phyloP scores from a whole-genome alignment of 2,888 invertebrate species.

The Nudaria mundana region DNA sequence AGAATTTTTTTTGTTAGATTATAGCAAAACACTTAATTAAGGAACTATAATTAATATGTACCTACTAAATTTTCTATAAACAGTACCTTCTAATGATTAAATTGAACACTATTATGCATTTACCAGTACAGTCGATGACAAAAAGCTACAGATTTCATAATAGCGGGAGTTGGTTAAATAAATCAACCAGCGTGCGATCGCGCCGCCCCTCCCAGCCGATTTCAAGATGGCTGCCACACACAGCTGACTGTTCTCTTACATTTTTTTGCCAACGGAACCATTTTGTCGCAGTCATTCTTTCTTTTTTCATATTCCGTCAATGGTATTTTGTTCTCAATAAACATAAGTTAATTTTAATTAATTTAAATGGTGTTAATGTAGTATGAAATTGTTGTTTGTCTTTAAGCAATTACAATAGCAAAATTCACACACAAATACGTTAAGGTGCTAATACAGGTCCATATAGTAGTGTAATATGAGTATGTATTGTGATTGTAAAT shows the following conservation, averaged over 20 bases:
- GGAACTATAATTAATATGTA: too few species aligned
- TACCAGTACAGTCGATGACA: slow-evolving; percentile 52
- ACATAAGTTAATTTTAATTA: slow-evolving; percentile 25
- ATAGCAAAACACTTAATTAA: too few species aligned
- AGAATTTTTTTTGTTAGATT: too few species aligned
- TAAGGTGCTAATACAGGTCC: too few species aligned
- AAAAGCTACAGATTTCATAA: slow-evolving; percentile 44
- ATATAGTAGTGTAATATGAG: too few species aligned
- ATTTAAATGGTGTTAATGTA: slow-evolving; percentile 26
- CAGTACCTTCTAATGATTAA: too few species aligned
- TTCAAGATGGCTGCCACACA: slow-evolving; percentile 70
- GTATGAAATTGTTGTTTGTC: too few species aligned
- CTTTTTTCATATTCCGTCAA: slow-evolving; percentile 31
- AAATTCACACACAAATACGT: too few species aligned
- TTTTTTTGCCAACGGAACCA: slow-evolving; percentile 56
- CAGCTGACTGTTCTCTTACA: slow-evolving; percentile 61
- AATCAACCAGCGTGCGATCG: slow-evolving; percentile 55
- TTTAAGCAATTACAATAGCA: too few species aligned
- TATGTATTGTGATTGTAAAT: too few species aligned
- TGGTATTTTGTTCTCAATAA: slow-evolving; percentile 32
- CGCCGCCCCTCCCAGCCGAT: slow-evolving; percentile 51
- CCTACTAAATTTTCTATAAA: too few species aligned
- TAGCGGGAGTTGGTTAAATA: slow-evolving; percentile 53
- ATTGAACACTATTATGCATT: too few species aligned
- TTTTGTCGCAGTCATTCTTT: slow-evolving; percentile 47